Evolutionary conservation across 2,113 vertebrate species (phyloP), one percentile per base, ranked within the genome.

Genomic region (Bubo scandiacus): DNA sequence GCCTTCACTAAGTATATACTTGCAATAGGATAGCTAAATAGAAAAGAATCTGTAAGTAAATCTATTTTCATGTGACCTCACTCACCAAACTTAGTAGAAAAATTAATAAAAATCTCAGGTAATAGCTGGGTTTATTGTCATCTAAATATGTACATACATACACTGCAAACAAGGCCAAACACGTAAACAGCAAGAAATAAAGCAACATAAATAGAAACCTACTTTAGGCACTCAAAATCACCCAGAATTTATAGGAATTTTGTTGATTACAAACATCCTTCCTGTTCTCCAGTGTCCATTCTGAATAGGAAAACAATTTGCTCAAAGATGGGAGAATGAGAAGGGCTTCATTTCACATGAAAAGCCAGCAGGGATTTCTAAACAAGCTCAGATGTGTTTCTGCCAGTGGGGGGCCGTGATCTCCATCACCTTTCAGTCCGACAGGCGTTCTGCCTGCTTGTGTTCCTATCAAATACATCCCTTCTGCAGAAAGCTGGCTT

Each of bases 291-390:
- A 38, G 29, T 45, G 22, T 61, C 45, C 55, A 32, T 59, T 92
- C 63, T 54, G 59, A 90, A 52, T 36, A 90, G 66, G 59, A 62
- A 81, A 95, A 87, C 59, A 67, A 75, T 59, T 72, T 93, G 92
- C 87, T 90, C 83, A 91, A 96, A 97, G 88, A 92, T 77, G 84
- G 38, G 57, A 70, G 51, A 93, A 94, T 74, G 74, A 93, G 93
- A 96, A 90, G 54, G 52, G 83, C 70, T 97, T 96, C 58, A 78
- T 90, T 95, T 70, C 59, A 82, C 57, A 79, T 45, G 74, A 89
- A 90, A 94, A 92, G 73, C 20, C 40, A 94, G 25, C 25, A 65
- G 74, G 55, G 88, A 61, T 88, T 90, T 94, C 85, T 82, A 91
- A 96, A 81, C 77, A 93, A 86, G 71, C 62, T 86, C 90, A 97